Evolutionary conservation across 2,797 vertebrate genomes (phyloP).

Genomic region (Percopsis omiscomaycus): DNA sequence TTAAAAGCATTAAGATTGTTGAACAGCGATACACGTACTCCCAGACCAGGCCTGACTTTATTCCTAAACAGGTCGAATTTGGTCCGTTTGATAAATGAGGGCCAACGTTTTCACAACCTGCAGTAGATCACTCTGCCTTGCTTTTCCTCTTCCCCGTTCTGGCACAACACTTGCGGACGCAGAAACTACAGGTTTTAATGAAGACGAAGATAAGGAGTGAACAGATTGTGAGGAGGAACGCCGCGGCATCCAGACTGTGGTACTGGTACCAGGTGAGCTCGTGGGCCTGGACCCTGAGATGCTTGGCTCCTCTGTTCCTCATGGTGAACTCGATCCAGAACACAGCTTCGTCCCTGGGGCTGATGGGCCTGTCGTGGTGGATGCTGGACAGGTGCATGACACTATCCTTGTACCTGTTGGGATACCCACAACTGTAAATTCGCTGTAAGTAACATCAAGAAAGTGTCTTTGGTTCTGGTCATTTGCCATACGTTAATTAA

Average conservation of each 20-base stretch:
- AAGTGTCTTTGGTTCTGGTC: too few species aligned
- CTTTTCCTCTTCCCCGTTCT: constrained; percentile 45
- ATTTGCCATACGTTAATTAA: too few species aligned
- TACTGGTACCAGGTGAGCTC: constrained; percentile 84
- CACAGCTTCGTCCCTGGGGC: constrained; percentile 74
- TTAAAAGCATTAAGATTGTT: too few species aligned
- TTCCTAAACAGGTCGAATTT: too few species aligned
- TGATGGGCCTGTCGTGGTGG: constrained; percentile 80
- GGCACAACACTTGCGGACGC: constrained; percentile 48
- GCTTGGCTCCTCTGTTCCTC: constrained; percentile 80
- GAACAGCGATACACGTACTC: too few species aligned
- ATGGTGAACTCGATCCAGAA: constrained; percentile 88
- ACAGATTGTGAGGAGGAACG: constrained; percentile 64
- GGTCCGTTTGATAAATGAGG: too few species aligned
- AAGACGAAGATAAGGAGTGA: constrained; percentile 54
- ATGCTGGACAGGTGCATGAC: constrained; percentile 74
- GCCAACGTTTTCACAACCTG: not conserved
- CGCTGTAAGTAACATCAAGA: too few species aligned
- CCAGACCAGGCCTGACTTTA: too few species aligned
- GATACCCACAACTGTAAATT: not conserved
- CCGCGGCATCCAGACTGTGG: constrained; percentile 78
- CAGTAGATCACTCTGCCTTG: constrained; percentile 60
- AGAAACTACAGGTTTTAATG: constrained; percentile 58
- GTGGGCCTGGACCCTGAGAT: constrained; percentile 79
- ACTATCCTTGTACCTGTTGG: constrained; percentile 79